phyloP scores from a whole-genome alignment of 1,140 invertebrate genomes.

The Pseudomyrmex dendroicus region DNA sequence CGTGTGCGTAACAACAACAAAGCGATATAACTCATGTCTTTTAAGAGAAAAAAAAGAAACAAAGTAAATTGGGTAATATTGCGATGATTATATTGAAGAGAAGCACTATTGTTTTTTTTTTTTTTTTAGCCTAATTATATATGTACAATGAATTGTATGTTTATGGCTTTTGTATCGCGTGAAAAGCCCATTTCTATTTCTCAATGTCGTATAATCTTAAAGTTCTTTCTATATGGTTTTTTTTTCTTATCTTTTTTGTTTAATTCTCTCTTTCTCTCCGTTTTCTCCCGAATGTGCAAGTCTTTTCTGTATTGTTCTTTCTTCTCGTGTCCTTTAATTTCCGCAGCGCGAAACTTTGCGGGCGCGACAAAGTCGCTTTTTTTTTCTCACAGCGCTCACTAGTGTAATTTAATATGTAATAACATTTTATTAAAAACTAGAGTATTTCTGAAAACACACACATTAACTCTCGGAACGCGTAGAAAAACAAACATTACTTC shows the following conservation, averaged over 20 bases:
- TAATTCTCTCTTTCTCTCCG: conserved; percentile 21
- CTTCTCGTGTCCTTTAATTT: neutral
- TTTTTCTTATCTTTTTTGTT: conserved; percentile 11
- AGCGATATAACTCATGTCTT: conserved; percentile 58
- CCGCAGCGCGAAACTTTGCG: neutral
- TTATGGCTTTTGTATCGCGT: conserved; percentile 32
- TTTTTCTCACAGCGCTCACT: conserved; percentile 63
- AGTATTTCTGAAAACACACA: neutral
- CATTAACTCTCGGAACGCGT: conserved; percentile 56
- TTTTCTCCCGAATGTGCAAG: too few relatives aligned
- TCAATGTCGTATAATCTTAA: conserved; percentile 48
- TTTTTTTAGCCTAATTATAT: conserved; percentile 74
- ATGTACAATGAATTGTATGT: conserved; percentile 69
- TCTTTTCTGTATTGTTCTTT: too few relatives aligned
- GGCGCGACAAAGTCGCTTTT: conserved; percentile 6
- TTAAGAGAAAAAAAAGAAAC: neutral
- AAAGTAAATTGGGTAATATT: conserved; percentile 67
- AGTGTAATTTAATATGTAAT: conserved; percentile 76
- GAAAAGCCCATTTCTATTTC: conserved; percentile 48
- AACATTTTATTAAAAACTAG: conserved; percentile 74
- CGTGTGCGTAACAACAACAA: conserved; percentile 42
- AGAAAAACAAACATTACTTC: conserved; percentile 34
- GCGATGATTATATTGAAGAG: conserved; percentile 67
- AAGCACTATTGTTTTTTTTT: conserved; percentile 67
- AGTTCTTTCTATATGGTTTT: conserved; percentile 38